Evolutionary conservation across 30 jellyfish, hydroid and myxozoan species (phyloP), one percentile per base, ranked within the genome.

Genomic region (Chrysaora quinquecirrha): DNA sequence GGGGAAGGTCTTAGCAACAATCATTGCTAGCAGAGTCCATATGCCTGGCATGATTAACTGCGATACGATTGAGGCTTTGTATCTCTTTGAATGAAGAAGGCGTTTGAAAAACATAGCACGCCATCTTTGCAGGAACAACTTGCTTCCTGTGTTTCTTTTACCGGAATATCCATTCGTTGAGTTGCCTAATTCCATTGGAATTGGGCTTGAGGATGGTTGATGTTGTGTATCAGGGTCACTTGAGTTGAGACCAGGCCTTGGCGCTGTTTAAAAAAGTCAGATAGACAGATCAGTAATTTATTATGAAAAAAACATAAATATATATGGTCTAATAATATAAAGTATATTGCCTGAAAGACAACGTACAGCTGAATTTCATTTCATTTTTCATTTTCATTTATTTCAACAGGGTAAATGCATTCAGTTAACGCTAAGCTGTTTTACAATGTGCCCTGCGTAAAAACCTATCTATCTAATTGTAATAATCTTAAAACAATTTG

Each of bases 1-100:
- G 22, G 98, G 98, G 61, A 93, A 75, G 0, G 96, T 87, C 71
- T 87, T 93, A 21, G 95, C 97, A n/a, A 78, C 96, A 46, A 87
- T 43, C 86, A 93, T 73, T n/a, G 98, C 97, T 69, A 93, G 25
- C 48, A 93, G 61, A 10, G 95, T 95, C 89, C 89, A 87, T 7
- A 93, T 38, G 30, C 98, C 82, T 20, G 98, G 98, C 96, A 93
- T 83, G 38, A 93, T 19, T 12, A 93, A 80, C 68, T 93, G 98
- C 16, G 98, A 72, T 22, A 93, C 82, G 63, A 93, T 61, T 3
- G 98, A 79, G 32, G 67, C 31, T 43, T 93, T 93, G 84, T 87
- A 74, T 20, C 98, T 80, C 54, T 66, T 93, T 11, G 96, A 86
- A 33, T 93, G 95, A 20, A 82, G 73, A 60, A 93, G n/a, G 16